Base-by-base conservation (phyloP, 1,140 invertebrate genomes). In the Sarcophaga peregrina region DNA sequence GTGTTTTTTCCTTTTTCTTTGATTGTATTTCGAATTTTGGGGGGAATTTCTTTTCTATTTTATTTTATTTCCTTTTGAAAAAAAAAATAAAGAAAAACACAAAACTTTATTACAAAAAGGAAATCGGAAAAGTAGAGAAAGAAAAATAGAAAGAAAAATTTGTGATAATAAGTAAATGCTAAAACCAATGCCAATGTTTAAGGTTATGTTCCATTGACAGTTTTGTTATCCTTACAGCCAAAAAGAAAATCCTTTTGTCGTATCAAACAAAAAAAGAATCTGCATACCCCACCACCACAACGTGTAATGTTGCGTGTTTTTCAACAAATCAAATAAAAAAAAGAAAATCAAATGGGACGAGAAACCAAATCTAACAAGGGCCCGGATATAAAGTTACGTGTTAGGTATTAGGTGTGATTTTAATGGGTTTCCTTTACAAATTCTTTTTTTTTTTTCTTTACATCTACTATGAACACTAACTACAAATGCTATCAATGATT, bases 401-500 rank as follows among this genome's bases (percentile, higher is more conserved):
- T 20, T 20, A 76, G 74, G 46, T 81, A 83, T 84, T 83, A 75
- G 84, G 75, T 86, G 85, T 83, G 83, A 86, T 84, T 86, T 87
- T 83, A 85, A 86, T 86, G 84, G 82, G 52, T 62, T 82, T 72
- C 52, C 75, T 58, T 62, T 20, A 13, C 46, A 62, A 15, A 7
- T 62, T 13, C n/a, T 62, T 62, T 62, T 62, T 62, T n/a, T 62
- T 62, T 58, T 58, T 58, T 58, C 7, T 9, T 6, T 62, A 62
- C n/a, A 2, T 0, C 10, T 15, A 62, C 54, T 62, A 37, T 37
- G 25, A 2, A 37, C 25, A 37, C 25, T 37, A 37, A 37, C 25
- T 37, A 37, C 25, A 37, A 37, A 37, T 37, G 25, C 15, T 62
- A 62, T 11, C 54, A 62, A n/a, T n/a, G 54, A 62, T 15, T 62